Evolutionary conservation across 2,888 invertebrate genomes (phyloP).

Genomic region (Galeruca laticollis): DNA sequence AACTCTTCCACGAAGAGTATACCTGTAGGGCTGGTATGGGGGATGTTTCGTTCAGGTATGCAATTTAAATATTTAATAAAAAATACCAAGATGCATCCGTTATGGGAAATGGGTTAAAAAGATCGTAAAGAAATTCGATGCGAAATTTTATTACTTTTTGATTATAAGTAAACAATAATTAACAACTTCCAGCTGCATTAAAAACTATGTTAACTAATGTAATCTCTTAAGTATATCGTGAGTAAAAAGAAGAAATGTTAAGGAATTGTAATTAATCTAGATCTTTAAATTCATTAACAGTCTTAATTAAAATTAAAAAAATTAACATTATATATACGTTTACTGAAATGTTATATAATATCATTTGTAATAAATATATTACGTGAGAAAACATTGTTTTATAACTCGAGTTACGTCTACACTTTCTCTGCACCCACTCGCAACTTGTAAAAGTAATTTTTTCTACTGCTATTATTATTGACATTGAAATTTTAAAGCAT

Average conservation of each 20-base stretch:
- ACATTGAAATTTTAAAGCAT: background rate
- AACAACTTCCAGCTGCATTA: too few relatives aligned
- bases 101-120: too few relatives aligned
- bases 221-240: too few relatives aligned
- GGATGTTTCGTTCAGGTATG: too few relatives aligned
- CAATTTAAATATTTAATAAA: too few relatives aligned
- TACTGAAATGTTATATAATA: background rate
- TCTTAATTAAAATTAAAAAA: background rate
- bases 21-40: too few relatives aligned
- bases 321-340: background rate
- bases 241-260: background rate
- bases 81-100: too few relatives aligned
- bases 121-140: too few relatives aligned
- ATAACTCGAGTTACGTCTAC: constrained; percentile 1
- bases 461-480: background rate
- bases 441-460: background rate
- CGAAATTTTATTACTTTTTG: too few relatives aligned
- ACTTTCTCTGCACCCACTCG: constrained; percentile 6
- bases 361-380: background rate
- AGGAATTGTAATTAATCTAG: background rate
- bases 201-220: too few relatives aligned
- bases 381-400: constrained; percentile 5
- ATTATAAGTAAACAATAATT: too few relatives aligned
- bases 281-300: background rate
- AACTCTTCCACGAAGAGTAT: too few relatives aligned